Conservation (phyloP, 2,888 invertebrate genomes). For the Pogonocherus hispidulus region DNA sequence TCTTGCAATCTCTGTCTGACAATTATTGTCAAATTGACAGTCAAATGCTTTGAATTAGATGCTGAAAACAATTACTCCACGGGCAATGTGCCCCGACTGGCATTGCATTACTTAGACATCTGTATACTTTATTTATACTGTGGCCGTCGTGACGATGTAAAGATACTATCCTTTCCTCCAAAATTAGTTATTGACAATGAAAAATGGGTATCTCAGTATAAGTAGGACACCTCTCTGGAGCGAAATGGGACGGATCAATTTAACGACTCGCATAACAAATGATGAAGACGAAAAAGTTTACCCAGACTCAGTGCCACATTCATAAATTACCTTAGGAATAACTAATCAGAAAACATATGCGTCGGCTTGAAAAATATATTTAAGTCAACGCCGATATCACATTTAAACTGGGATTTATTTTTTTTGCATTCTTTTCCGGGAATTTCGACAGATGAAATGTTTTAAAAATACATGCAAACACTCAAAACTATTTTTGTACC, state of each 20-base stretch:
- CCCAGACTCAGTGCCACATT: not conserved
- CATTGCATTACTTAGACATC: too few species aligned
- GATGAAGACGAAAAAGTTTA: not conserved
- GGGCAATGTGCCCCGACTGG: too few species aligned
- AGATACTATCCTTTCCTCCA: too few species aligned
- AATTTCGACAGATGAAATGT: not conserved
- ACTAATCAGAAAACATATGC: not conserved
- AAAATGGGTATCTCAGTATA: not conserved
- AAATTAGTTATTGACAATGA: not conserved
- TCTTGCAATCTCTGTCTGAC: too few species aligned
- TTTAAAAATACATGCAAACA: not conserved
- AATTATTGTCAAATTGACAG: too few species aligned
- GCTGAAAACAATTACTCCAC: too few species aligned
- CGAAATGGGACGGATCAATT: not conserved
- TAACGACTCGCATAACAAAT: not conserved
- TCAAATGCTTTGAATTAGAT: too few species aligned
- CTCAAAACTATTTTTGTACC: not conserved
- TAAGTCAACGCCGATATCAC: not conserved
- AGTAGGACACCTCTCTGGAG: not conserved
- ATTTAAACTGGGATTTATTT: not conserved
- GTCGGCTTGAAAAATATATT: not conserved
- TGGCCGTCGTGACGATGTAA: too few species aligned
- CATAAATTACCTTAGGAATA: not conserved
- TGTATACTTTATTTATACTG: too few species aligned
- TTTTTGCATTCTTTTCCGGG: not conserved